Base-by-base conservation (phyloP, 2,888 invertebrate genomes). In the Drosophila formosana region DNA sequence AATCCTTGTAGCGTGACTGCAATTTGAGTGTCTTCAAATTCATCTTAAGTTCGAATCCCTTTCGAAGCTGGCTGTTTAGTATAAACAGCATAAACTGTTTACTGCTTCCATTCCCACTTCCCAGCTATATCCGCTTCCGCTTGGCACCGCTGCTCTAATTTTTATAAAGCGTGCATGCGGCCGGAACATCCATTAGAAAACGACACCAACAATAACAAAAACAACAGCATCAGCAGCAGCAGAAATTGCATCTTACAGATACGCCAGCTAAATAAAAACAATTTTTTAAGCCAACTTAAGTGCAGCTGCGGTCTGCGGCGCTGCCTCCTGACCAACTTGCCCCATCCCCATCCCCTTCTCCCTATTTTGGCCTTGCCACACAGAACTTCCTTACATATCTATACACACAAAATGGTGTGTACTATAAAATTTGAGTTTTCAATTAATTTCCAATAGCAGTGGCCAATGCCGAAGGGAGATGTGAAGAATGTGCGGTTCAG, bases 361-460 rank as follows among this genome's bases (percentile, higher is more conserved):
- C 37, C 4, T 1, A 5, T 43, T 4, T 25, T 13, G 32, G 3
- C 23, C 34, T 30, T 30, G 41, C 52, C 52, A 57, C 25, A 53
- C 11, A 28, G 25, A 34, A 25, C 7, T 6, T 26, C 25, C 45
- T 23, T 56, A 56, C 45, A 43, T 34, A 50, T 39, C 53, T 30
- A 53, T 57, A 41, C 53, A 32, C 41, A 25, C 41, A 26, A 55
- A 60, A 60, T 65, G 28, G 52, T 55, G 50, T 72, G 55, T 68
- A 73, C 64, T 75, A 77, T 69, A 71, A 79, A 80, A 79, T 80
- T 73, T 74, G 72, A 86, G 79, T 82, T 86, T 86, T 71, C 81
- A 89, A 88, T 89, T 88, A 86, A 89, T 89, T 89, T 86, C 72
- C 74, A 88, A 89, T 84, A 75, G 69, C 65, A 65, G 56, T 50